These are phyloP conservation scores for Haliclona indistincta DNA, from an alignment of 37 sponge, comb jelly and placozoan genomes.

Conservation along the genomic window DNA sequence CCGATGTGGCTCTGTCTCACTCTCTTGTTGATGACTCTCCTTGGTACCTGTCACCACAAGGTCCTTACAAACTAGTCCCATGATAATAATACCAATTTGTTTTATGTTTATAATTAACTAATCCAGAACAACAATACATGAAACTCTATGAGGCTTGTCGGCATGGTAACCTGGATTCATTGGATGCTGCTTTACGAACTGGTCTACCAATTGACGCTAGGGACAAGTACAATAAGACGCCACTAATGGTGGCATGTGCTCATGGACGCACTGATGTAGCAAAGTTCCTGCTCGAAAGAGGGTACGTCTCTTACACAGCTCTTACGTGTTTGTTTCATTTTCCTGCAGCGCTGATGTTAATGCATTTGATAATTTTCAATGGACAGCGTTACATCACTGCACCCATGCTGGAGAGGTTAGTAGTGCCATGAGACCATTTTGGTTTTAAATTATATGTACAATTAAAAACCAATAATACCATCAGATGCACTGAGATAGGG, in stretches of 20 bases:
- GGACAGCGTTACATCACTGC: slow-evolving; percentile 94
- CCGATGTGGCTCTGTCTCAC: slow-evolving; percentile 47
- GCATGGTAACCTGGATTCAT: slow-evolving; percentile 83
- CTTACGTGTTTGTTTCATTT: background rate
- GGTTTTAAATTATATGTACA: slow-evolving; percentile 21
- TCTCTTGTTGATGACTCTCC: slow-evolving; percentile 78
- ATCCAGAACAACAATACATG: slow-evolving; percentile 74
- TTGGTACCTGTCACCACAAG: slow-evolving; percentile 94
- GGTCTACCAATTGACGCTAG: slow-evolving; percentile 66
- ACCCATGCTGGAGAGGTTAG: slow-evolving; percentile 87
- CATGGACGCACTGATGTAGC: slow-evolving; percentile 79
- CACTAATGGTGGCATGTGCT: slow-evolving; percentile 91
- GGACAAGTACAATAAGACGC: slow-evolving; percentile 97
- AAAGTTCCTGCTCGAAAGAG: slow-evolving; percentile 62
- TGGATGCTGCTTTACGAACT: slow-evolving; percentile 63
- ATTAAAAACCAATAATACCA: too few relatives aligned
- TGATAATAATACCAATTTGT: background rate
- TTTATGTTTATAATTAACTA: background rate
- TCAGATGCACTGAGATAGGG: too few relatives aligned
- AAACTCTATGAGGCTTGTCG: slow-evolving; percentile 84
- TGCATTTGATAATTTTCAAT: slow-evolving; percentile 88
- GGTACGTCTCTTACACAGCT: slow-evolving; percentile 40
- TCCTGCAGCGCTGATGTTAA: slow-evolving; percentile 82
- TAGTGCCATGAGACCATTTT: slow-evolving; percentile 1
- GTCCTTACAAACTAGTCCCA: slow-evolving; percentile 16